Evolutionary conservation across 2,797 vertebrate genomes (phyloP).

Genomic region (Karalla daura): DNA sequence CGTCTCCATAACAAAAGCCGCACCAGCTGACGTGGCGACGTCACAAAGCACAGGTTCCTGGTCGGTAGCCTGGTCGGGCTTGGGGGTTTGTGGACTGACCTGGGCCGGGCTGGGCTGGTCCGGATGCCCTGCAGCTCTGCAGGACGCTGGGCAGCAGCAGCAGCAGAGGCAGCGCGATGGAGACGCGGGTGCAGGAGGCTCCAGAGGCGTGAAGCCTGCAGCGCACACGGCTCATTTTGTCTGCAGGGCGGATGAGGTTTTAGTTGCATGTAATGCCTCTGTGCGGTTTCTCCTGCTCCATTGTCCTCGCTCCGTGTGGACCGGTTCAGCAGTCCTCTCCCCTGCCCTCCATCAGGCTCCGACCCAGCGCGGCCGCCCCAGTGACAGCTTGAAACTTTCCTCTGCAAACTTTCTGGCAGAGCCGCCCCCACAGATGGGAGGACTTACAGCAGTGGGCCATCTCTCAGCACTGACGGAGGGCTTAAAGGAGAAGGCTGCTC

Average conservation of each 20-base stretch:
- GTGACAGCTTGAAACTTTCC: conserved; percentile 75
- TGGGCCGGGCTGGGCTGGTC: conserved; percentile 57
- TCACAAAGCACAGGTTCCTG: no score
- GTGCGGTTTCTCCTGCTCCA: no score
- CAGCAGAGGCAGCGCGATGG: conserved; percentile 68
- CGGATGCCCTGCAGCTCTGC: conserved; percentile 51
- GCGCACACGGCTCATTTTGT: conserved; percentile 75
- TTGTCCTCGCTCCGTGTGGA: no score
- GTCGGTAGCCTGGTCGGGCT: no score
- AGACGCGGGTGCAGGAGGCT: conserved; percentile 54
- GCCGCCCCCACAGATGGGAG: conserved; percentile 84
- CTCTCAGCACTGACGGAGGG: conserved; percentile 36
- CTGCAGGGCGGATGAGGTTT: conserved; percentile 44
- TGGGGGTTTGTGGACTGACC: no score
- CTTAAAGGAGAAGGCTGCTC: conserved; percentile 77
- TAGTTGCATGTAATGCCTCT: conserved; percentile 47
- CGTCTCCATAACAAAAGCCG: conserved; percentile 17
- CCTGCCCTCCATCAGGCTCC: conserved; percentile 71
- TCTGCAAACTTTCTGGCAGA: conserved; percentile 74
- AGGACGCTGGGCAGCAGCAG: no score
- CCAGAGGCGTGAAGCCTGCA: conserved; percentile 56
- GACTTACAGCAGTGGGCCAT: conserved; percentile 74
- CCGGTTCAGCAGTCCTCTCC: no score
- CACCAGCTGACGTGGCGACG: not conserved
- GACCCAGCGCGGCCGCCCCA: conserved; percentile 48